phyloP scores from a whole-genome alignment of 2,888 invertebrate genomes.

The Liposcelis brunnea region DNA sequence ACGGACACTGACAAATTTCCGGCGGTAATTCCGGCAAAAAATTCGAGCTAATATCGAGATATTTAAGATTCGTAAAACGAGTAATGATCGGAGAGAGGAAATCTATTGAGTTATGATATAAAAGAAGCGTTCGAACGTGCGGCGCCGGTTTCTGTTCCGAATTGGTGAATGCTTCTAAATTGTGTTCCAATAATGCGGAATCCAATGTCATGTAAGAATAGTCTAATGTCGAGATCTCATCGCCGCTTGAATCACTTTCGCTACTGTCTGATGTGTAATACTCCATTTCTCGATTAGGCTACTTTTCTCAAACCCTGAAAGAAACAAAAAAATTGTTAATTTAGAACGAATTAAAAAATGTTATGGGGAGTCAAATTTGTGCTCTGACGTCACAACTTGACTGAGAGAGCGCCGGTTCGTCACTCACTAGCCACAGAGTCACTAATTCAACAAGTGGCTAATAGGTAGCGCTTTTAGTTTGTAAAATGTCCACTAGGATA shows the following conservation, averaged over 20 bases:
- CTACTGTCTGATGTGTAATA: conserved; percentile 70
- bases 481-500: too few species aligned
- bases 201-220: conserved; percentile 44
- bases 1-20: conserved; percentile 51
- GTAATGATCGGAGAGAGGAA: conserved; percentile 48
- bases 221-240: conserved; percentile 45
- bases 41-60: conserved; percentile 78
- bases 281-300: conserved; percentile 39
- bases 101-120: conserved; percentile 73
- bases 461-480: too few species aligned
- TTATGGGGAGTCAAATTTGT: too few species aligned
- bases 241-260: conserved; percentile 54
- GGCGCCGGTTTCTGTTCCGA: conserved; percentile 39
- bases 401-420: too few species aligned
- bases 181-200: conserved; percentile 38
- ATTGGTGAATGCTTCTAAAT: conserved; percentile 39
- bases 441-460: too few species aligned
- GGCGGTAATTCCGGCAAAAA: conserved; percentile 59
- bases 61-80: conserved; percentile 54
- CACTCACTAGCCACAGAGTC: too few species aligned
- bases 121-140: conserved; percentile 53
- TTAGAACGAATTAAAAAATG: too few species aligned
- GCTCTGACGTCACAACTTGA: too few species aligned
- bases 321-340: too few species aligned
- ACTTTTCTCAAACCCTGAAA: too few species aligned